Percentiles rank a stretch among this genome's conserved stretches.
These are phyloP conservation scores for Pardalotus punctatus DNA, from an alignment of 2,113 vertebrate species.

Conservation along the genomic window DNA sequence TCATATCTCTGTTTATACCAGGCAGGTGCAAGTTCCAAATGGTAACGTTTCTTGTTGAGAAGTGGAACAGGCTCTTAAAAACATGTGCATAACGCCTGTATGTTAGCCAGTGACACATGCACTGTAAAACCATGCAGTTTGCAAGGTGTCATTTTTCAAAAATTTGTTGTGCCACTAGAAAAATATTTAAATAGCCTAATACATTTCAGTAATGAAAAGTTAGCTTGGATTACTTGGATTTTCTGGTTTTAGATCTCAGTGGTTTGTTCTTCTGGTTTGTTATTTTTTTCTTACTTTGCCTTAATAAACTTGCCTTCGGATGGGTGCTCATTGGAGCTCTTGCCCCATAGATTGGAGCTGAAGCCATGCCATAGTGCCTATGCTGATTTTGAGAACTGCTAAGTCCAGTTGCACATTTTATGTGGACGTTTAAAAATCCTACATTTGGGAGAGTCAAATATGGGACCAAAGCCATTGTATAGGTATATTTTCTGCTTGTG, in stretches of 20 bases:
- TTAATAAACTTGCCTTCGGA: neutral
- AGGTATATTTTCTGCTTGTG: neutral
- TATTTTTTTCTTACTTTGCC: neutral
- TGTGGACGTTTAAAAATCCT: neutral
- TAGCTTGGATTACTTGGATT: neutral
- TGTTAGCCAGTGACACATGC: neutral
- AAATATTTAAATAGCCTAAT: neutral
- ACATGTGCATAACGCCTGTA: rapidly evolving
- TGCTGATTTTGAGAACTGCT: neutral
- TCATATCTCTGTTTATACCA: neutral
- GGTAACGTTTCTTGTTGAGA: neutral
- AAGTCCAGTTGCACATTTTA: neutral
- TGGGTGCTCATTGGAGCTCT: neutral
- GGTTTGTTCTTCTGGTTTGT: neutral
- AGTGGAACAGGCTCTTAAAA: neutral
- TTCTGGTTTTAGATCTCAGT: neutral
- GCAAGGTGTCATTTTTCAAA: neutral
- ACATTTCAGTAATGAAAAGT: neutral
- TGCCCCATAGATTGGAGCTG: rapidly evolving
- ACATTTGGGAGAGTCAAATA: neutral
- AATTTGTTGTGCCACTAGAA: neutral
- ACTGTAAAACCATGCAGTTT: neutral
- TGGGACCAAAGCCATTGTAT: neutral
- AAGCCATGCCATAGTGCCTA: rapidly evolving
- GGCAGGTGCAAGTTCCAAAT: neutral